Conservation (phyloP, 1,140 invertebrate species). For the Drosophila novamexicana region DNA sequence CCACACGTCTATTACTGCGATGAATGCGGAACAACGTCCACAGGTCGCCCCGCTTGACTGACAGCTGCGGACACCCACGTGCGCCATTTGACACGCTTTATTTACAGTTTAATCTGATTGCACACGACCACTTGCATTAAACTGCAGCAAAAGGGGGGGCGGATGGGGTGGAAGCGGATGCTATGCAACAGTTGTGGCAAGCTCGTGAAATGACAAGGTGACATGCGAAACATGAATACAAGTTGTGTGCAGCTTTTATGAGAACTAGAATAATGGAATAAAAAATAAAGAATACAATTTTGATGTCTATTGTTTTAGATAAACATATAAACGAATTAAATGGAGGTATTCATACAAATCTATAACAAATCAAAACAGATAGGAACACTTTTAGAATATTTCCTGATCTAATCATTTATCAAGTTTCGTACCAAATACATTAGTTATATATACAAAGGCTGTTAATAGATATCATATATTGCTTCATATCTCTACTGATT, state of each 20-base stretch:
- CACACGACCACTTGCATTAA: constrained; percentile 17
- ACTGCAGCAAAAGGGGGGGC: neutral
- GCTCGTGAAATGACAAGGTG: neutral
- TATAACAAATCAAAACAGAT: too few relatives aligned
- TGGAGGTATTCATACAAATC: too few relatives aligned
- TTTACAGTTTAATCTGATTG: constrained; percentile 26
- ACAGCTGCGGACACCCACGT: constrained; percentile 9
- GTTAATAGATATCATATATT: too few relatives aligned
- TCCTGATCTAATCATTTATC: too few relatives aligned
- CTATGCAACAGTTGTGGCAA: constrained; percentile 7
- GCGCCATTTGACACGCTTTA: constrained; percentile 20
- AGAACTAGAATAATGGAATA: neutral
- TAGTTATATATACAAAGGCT: too few relatives aligned
- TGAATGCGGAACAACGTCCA: constrained; percentile 13
- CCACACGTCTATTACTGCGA: constrained; percentile 8
- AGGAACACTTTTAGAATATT: too few relatives aligned
- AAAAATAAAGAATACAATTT: neutral
- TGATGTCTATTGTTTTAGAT: neutral
- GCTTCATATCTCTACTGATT: too few relatives aligned
- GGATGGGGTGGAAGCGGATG: neutral
- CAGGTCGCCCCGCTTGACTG: constrained; percentile 24
- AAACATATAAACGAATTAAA: too few relatives aligned
- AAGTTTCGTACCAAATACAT: too few relatives aligned
- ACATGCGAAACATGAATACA: neutral
- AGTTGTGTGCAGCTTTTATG: neutral